A percentile compares a stretch with the other conserved stretches of the same genome.
Evolutionary conservation across 2,888 invertebrate species (phyloP).

Genomic region (Cheilosia scutellata): DNA sequence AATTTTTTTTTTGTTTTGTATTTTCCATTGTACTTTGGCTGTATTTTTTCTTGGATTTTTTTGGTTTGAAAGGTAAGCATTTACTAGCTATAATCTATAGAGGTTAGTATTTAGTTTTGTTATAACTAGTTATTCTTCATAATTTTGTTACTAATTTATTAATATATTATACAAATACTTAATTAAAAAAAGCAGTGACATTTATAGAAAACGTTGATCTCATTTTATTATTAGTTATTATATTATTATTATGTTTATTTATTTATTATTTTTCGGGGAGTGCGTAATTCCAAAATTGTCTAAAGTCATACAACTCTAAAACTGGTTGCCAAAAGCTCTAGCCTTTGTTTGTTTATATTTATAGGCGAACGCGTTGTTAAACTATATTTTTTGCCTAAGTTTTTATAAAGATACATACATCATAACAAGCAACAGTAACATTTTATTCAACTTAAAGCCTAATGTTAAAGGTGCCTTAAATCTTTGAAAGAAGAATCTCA

Average conservation of each 20-base stretch:
- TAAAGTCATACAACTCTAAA: slow-evolving; percentile 3
- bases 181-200: slow-evolving; percentile 9
- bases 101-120: slow-evolving; percentile 10
- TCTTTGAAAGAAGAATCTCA: slow-evolving; percentile 41
- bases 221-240: slow-evolving; percentile 15
- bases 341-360: neutral
- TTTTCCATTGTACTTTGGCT: slow-evolving; percentile 29
- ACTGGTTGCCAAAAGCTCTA: slow-evolving; percentile 43
- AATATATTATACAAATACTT: neutral
- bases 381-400: neutral
- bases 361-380: neutral
- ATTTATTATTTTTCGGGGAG: neutral
- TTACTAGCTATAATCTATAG: slow-evolving; percentile 4
- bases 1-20: slow-evolving; percentile 25
- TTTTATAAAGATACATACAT: neutral
- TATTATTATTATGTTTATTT: neutral
- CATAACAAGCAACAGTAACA: neutral
- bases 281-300: neutral
- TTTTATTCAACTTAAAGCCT: slow-evolving; percentile 24
- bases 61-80: slow-evolving; percentile 53
- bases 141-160: slow-evolving; percentile 8
- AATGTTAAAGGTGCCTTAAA: slow-evolving; percentile 45
- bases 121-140: neutral
- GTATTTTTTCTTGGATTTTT: slow-evolving; percentile 27
- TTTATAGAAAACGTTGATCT: slow-evolving; percentile 18